phyloP scores from a whole-genome alignment of 1,140 invertebrate genomes.

The Popillia japonica region DNA sequence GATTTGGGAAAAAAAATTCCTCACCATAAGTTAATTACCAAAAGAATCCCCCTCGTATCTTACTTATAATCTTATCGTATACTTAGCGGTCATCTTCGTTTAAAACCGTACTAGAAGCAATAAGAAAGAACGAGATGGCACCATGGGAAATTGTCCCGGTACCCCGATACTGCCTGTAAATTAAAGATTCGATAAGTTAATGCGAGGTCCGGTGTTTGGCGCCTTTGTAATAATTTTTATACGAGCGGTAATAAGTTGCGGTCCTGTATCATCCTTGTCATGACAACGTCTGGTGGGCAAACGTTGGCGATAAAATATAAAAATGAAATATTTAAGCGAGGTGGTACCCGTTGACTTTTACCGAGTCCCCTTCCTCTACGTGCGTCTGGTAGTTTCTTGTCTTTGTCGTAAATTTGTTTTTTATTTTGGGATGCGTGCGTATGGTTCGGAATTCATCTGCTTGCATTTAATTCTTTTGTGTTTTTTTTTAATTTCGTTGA shows the following conservation, averaged over 20 bases:
- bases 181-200: constrained; percentile 50
- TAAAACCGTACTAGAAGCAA: not conserved
- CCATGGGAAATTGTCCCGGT: not conserved
- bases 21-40: too few relatives aligned
- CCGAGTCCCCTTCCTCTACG: not conserved
- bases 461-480: not conserved
- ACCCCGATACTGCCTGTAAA: constrained; percentile 39
- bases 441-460: constrained; percentile 14
- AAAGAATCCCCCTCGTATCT: too few relatives aligned
- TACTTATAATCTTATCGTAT: constrained; percentile 9
- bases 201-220: constrained; percentile 52
- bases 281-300: constrained; percentile 49
- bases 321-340: constrained; percentile 53
- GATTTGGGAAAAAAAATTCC: too few relatives aligned
- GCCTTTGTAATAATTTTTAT: constrained; percentile 56
- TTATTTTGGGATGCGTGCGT: constrained; percentile 18
- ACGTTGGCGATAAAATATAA: constrained; percentile 52
- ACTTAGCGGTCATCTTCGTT: not conserved
- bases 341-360: not conserved
- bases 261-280: constrained; percentile 49
- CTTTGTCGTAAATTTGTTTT: not conserved
- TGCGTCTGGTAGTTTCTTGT: not conserved
- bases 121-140: not conserved
- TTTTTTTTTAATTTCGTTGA: not conserved
- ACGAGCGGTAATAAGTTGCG: constrained; percentile 52